A percentile compares a stretch with the other conserved stretches of the same genome.
phyloP scores from a whole-genome alignment of 2,113 vertebrate species.

The Nerophis ophidion region DNA sequence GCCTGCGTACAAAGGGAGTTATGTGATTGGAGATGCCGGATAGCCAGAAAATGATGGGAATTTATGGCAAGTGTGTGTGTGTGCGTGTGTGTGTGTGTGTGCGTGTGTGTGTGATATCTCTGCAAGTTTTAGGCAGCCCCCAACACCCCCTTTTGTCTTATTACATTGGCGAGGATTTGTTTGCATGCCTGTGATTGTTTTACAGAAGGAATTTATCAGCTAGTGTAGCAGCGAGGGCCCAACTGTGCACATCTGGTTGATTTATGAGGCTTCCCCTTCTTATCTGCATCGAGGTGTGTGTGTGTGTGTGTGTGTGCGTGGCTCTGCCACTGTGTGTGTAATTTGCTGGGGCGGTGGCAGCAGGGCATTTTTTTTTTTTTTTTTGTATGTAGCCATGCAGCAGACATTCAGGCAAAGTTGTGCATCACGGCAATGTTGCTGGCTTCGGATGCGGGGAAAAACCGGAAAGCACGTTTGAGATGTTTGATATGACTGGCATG shows the following conservation, averaged over 20 bases:
- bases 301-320: not conserved
- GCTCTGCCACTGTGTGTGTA: not conserved
- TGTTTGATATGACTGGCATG: slow-evolving; percentile 5
- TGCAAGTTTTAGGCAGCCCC: not conserved
- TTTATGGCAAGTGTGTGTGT: not conserved
- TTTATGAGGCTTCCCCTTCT: slow-evolving; percentile 44
- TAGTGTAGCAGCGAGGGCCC: slow-evolving; percentile 14
- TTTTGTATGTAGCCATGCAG: slow-evolving; percentile 20
- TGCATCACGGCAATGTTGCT: slow-evolving; percentile 40
- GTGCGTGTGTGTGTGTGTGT: not conserved
- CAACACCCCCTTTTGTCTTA: slow-evolving; percentile 4
- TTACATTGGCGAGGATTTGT: slow-evolving; percentile 20
- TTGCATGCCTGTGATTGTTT: slow-evolving; percentile 43
- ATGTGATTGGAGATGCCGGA: not conserved
- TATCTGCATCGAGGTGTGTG: slow-evolving; percentile 35
- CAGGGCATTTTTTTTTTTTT: not conserved
- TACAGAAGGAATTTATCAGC: slow-evolving; percentile 33
- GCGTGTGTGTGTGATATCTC: not conserved
- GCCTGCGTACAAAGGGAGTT: slow-evolving; percentile 1
- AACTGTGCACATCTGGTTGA: slow-evolving; percentile 38
- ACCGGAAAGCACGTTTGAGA: slow-evolving; percentile 44
- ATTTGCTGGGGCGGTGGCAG: too few species aligned
- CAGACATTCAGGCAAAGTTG: slow-evolving; percentile 35
- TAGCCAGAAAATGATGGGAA: slow-evolving; percentile 1
- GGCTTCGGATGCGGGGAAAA: slow-evolving; percentile 36